These are phyloP conservation scores for Homarus americanus DNA, from an alignment of 1,140 invertebrate species.

Conservation along the genomic window DNA sequence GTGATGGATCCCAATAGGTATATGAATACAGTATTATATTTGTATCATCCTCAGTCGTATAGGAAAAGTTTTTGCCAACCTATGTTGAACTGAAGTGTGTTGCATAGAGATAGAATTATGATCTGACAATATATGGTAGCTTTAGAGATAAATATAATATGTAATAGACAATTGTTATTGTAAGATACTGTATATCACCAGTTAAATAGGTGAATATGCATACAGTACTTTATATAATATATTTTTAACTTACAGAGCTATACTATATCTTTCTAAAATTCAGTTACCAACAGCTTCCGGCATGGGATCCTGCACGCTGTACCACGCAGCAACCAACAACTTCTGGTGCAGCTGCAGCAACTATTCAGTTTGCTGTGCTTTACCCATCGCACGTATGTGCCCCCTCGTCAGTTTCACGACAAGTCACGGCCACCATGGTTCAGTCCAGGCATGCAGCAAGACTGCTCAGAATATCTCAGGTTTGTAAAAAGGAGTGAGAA, in stretches of 20 bases:
- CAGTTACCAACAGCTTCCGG: slow-evolving; percentile 80
- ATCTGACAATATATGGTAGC: too few species aligned
- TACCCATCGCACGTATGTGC: slow-evolving; percentile 53
- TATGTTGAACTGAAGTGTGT: too few species aligned
- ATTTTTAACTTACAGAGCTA: background rate
- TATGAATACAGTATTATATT: too few species aligned
- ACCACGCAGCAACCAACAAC: slow-evolving; percentile 78
- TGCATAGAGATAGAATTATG: too few species aligned
- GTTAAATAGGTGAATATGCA: background rate
- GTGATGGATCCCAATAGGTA: too few species aligned
- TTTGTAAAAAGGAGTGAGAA: slow-evolving; percentile 75
- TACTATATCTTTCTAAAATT: too few species aligned
- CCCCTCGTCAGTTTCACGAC: slow-evolving; percentile 85
- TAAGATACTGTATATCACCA: too few species aligned
- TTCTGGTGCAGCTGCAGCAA: slow-evolving; percentile 85
- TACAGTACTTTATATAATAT: background rate
- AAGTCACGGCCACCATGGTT: slow-evolving; percentile 87
- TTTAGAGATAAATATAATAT: too few species aligned
- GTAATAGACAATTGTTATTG: too few species aligned
- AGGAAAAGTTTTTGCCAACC: too few species aligned
- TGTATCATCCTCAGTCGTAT: too few species aligned
- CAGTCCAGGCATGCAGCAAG: slow-evolving; percentile 87
- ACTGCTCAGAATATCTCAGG: slow-evolving; percentile 92
- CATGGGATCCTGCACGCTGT: slow-evolving; percentile 81
- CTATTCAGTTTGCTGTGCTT: slow-evolving; percentile 84